Evolutionary conservation across 2,888 invertebrate species (phyloP), one percentile per base, ranked within the genome.

Genomic region (Heteromyza rotundicornis): DNA sequence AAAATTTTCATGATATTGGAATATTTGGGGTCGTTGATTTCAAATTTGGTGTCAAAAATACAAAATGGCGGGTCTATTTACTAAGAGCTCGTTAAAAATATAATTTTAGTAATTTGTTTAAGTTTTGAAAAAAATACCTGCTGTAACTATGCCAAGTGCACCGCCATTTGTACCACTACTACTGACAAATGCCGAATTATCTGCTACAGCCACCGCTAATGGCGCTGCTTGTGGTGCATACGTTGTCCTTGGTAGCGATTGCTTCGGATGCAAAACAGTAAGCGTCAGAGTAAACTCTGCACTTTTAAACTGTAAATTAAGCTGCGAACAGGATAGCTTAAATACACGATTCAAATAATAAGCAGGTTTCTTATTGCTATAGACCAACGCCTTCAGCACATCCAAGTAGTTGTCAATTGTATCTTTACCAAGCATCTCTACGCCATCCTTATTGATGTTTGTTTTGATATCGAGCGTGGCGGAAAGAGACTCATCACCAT

Each of bases 281-380:
- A 95, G 80, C 68, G 95, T 96, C 80, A 97, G 93, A 59, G 95
- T 91, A 81, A 97, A 95, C 85, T 97, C 96, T 84, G 97, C 97
- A 85, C 95, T 96, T 70, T 94, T 92, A 84, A 96, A 96, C 55
- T 96, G 87, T 2, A 96, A 96, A 84, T 92, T 94, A 64, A 96
- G 87, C 82, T 96, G 96, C 0, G 95, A 95, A 84, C 99, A 99
- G 64, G 95, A 92, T 54, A 99, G 87, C 79, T 96, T 95, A 86
- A 98, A 98, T 22, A 95, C 95, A 67, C 97, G 89, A 85, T 96
- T 96, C 68, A 97, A 86, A 82, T 96, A 96, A 82, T 96, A 96
- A 10, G 96, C 96, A 2, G 98, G 97, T 80, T 97, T 95, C 76
- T 92, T 92, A 86, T 98, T 98, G 80, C 94, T 95, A 85, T 98